phyloP scores from a whole-genome alignment of 2,888 invertebrate species.

The Peribatodes rhomboidaria region DNA sequence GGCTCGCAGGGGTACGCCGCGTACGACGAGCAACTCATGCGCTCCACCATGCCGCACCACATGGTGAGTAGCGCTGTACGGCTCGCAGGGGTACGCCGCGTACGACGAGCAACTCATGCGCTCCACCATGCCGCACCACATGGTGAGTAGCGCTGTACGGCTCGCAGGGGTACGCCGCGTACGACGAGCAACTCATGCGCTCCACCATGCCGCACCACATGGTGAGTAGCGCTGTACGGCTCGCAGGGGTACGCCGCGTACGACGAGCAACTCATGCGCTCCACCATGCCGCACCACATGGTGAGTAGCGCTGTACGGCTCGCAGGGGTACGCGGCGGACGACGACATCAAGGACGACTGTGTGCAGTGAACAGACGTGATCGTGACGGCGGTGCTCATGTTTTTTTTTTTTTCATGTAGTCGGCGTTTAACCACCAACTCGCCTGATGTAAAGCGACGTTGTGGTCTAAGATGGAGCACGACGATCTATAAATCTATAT shows the following conservation, averaged over 20 bases:
- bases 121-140: constrained; percentile 93
- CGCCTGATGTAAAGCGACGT: too few relatives aligned
- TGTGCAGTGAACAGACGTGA: too few relatives aligned
- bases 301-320: constrained; percentile 67
- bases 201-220: constrained; percentile 94
- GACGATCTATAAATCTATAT: too few relatives aligned
- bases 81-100: constrained; percentile 89
- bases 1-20: constrained; percentile 90
- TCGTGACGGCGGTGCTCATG: too few relatives aligned
- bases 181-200: constrained; percentile 90
- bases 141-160: constrained; percentile 78
- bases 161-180: constrained; percentile 89
- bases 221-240: constrained; percentile 73
- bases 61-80: constrained; percentile 81
- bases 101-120: constrained; percentile 90
- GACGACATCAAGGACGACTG: too few relatives aligned
- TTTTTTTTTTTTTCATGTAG: too few relatives aligned
- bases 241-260: constrained; percentile 90
- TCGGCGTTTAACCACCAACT: too few relatives aligned
- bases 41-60: constrained; percentile 93
- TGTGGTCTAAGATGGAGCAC: too few relatives aligned
- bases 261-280: constrained; percentile 90
- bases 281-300: constrained; percentile 94
- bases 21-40: constrained; percentile 90
- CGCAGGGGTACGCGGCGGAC: constrained; percentile 89